A percentile compares a stretch with the other conserved stretches of the same genome.
These are phyloP conservation scores for Ispidina picta DNA, from an alignment of 2,797 vertebrate genomes.

Conservation along the genomic window DNA sequence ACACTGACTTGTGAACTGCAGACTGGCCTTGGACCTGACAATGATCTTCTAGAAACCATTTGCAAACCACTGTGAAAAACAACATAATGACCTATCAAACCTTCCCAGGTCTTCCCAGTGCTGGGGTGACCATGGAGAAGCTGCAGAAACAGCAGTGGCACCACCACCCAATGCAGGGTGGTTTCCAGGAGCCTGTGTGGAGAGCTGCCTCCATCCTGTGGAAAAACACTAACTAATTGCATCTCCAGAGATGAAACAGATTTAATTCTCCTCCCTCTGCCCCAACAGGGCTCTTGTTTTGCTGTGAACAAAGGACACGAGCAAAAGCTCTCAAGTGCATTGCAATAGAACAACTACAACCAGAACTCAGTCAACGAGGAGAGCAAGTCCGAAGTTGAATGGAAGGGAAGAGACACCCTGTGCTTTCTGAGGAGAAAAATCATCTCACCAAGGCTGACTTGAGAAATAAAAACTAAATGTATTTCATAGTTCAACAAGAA, in stretches of 20 bases:
- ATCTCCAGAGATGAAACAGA: constrained; percentile 81
- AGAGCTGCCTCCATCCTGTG: background rate
- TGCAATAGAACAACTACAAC: constrained; percentile 2
- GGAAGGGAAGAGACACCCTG: background rate
- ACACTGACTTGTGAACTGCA: background rate
- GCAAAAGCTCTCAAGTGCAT: background rate
- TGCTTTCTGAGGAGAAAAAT: background rate
- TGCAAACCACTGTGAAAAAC: background rate
- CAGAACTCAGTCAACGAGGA: background rate
- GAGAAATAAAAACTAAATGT: background rate
- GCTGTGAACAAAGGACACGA: constrained; percentile 15
- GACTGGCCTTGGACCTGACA: background rate
- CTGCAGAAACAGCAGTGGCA: background rate
- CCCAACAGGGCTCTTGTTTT: constrained; percentile 72
- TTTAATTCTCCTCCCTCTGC: constrained; percentile 70
- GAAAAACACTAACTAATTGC: constrained; percentile 83
- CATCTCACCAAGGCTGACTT: background rate
- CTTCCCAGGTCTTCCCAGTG: background rate
- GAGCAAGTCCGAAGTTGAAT: background rate
- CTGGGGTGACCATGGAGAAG: background rate
- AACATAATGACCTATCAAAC: background rate
- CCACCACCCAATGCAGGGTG: background rate
- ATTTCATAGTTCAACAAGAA: background rate
- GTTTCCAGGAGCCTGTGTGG: background rate
- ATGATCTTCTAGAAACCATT: background rate